Percentiles rank a stretch among this genome's conserved stretches.
These are phyloP conservation scores for Odontothrips loti DNA, from an alignment of 2,888 invertebrate genomes.

Conservation along the genomic window DNA sequence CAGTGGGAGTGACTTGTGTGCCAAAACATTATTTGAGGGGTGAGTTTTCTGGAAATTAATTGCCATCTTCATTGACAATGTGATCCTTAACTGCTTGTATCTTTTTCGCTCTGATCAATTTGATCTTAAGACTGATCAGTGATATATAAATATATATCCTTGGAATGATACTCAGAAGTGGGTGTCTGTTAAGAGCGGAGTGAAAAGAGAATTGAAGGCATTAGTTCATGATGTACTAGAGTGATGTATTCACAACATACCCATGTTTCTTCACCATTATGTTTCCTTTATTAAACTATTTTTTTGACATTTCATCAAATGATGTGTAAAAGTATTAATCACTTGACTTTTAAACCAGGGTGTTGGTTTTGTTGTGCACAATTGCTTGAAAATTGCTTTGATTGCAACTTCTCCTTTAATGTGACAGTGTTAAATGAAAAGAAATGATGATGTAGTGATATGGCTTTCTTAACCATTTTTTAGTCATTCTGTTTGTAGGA, in stretches of 20 bases:
- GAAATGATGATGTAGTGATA: not conserved
- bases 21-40: not conserved
- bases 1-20: not conserved
- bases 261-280: slow-evolving; percentile 6
- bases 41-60: not conserved
- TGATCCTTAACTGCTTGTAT: slow-evolving; percentile 8
- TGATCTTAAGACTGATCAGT: slow-evolving; percentile 20
- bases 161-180: not conserved
- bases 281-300: not conserved
- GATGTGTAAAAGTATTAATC: not conserved
- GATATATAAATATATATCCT: not conserved
- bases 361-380: not conserved
- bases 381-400: not conserved
- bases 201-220: not conserved
- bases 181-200: slow-evolving; percentile 19
- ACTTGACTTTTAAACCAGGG: not conserved
- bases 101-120: slow-evolving; percentile 13
- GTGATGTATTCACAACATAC: slow-evolving; percentile 18
- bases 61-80: slow-evolving; percentile 25
- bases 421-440: not conserved
- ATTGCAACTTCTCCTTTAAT: not conserved
- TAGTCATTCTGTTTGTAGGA: not conserved
- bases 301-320: not conserved
- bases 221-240: not conserved
- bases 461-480: not conserved